These are phyloP conservation scores for Elephas maximus DNA, from an alignment of 2,113 vertebrate genomes.

Conservation along the genomic window DNA sequence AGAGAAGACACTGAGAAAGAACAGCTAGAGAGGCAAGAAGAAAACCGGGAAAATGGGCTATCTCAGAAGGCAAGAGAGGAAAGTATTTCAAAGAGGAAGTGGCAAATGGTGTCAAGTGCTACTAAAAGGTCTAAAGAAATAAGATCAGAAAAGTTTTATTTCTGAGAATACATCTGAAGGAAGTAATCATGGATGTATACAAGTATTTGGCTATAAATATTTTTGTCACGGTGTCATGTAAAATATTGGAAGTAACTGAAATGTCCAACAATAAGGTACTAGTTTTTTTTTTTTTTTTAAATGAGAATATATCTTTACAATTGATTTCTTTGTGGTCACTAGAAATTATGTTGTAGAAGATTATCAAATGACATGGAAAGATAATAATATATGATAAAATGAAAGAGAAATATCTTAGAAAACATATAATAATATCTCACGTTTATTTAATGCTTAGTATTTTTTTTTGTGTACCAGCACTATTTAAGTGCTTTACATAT, in stretches of 20 bases:
- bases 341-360: not conserved
- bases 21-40: not conserved
- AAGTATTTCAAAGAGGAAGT: not conserved
- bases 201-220: not conserved
- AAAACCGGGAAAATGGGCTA: not conserved
- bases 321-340: not conserved
- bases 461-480: not conserved
- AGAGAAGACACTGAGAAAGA: not conserved
- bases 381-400: not conserved
- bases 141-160: not conserved
- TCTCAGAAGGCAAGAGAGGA: not conserved
- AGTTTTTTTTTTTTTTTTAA: not conserved
- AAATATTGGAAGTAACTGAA: slow-evolving; percentile 40
- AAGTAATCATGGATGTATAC: not conserved
- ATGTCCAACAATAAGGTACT: not conserved
- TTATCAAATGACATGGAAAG: not conserved
- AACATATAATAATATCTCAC: not conserved
- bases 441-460: not conserved
- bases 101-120: not conserved
- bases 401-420: not conserved
- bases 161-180: not conserved
- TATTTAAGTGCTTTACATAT: not conserved
- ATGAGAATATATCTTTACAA: not conserved
- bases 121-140: slow-evolving; percentile 17
- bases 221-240: not conserved